A percentile compares a stretch with the other conserved stretches of the same genome.
These are phyloP conservation scores for Euphonia xanthogaster DNA, from an alignment of 2,797 vertebrate genomes.

Conservation along the genomic window DNA sequence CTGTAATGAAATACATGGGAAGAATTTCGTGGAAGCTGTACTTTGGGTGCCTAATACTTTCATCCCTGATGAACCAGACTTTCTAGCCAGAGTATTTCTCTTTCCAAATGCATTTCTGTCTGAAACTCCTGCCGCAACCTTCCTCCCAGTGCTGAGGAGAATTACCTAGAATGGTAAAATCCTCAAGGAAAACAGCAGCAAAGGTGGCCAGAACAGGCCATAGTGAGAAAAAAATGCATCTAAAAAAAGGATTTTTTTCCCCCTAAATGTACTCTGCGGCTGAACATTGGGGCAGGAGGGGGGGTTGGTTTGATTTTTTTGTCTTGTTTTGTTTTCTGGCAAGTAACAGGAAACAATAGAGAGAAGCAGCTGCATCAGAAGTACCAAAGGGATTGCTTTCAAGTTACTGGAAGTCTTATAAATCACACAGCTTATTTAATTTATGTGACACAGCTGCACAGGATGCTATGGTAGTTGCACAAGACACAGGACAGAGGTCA, in stretches of 20 bases:
- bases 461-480: conserved; percentile 48
- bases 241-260: not conserved
- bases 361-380: conserved; percentile 66
- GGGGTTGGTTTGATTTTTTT: not conserved
- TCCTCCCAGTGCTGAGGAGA: not conserved
- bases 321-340: conserved; percentile 44
- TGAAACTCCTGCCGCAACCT: not conserved
- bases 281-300: not conserved
- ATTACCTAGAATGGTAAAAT: not conserved
- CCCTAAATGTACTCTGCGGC: not conserved
- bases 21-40: not conserved
- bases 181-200: not conserved
- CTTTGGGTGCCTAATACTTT: not conserved
- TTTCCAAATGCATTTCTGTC: not conserved
- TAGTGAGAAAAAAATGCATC: not conserved
- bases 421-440: conserved; percentile 68
- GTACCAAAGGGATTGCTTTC: conserved; percentile 66
- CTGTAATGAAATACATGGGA: not conserved
- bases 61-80: not conserved
- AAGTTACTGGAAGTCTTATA: conserved; percentile 60
- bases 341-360: conserved; percentile 48
- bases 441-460: conserved; percentile 62
- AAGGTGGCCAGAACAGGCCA: not conserved
- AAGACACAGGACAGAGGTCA: conserved; percentile 55
- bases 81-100: not conserved